Base-by-base conservation (phyloP, 1,140 invertebrate species). In the Onthophagus taurus region DNA sequence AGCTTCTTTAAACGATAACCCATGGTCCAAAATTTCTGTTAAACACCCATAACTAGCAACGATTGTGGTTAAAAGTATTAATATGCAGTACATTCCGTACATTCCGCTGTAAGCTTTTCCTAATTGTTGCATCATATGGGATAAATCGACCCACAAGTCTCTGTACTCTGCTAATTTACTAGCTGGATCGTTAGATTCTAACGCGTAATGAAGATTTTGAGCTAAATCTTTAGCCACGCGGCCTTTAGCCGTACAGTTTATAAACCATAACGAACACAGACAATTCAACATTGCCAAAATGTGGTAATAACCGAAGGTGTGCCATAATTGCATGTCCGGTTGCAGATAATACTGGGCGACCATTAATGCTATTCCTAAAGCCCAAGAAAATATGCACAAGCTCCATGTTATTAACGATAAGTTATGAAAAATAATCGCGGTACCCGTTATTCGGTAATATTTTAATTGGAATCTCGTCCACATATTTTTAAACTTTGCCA, bases 401-500 rank as follows among this genome's bases (percentile, higher is more conserved):
- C 61, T 63, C 67, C 74, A 78, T 1, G 76, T 78, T 7, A 78
- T 60, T 5, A 65, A 58, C 38, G 75, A 70, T 0, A 80, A 60
- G 38, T 76, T 76, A 1, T 74, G 71, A 54, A 80, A 80, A 8
- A 77, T 67, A 9, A 81, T 75, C 0, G 74, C 68, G 0, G 70
- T 71, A 3, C 77, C 76, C 0, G 77, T 80, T 7, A 78, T 72
- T 57, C 72, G 72, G 29, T 72, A 68, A 52, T 78, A 81, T 57
- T 23, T 43, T 54, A 75, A 72, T 62, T 80, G 78, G 60, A 79
- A 80, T 60, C 76, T 74, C 2, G 77, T 80, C 78, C 78, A 81
- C 78, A 81, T 80, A 51, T 80, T 78, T 64, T 80, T 81, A 51
- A 80, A 81, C 42, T 76, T 80, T 6, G 78, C 78, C 4, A 80